These are phyloP conservation scores for Fratercula arctica DNA, from an alignment of 2,797 vertebrate species.

Conservation along the genomic window DNA sequence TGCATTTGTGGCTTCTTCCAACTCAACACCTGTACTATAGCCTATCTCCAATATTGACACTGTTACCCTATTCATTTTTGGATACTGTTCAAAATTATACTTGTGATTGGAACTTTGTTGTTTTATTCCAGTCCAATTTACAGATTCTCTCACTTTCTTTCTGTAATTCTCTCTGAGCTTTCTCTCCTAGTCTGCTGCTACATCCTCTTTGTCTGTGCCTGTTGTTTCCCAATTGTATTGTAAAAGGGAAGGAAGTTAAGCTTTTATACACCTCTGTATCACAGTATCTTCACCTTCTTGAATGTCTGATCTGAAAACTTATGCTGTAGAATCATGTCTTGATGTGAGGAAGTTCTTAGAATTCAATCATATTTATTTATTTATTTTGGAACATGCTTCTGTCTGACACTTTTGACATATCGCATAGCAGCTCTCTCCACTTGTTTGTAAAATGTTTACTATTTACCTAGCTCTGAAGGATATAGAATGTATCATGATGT, in stretches of 20 bases:
- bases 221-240: background rate
- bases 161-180: background rate
- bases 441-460: background rate
- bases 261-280: background rate
- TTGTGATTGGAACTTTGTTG: background rate
- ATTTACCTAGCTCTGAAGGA: background rate
- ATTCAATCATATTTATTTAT: background rate
- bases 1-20: background rate
- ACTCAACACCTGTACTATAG: background rate
- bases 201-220: background rate
- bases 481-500: background rate
- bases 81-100: background rate
- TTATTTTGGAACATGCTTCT: background rate
- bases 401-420: background rate
- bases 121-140: background rate
- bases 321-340: background rate
- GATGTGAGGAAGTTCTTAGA: background rate
- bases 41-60: background rate
- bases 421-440: background rate
- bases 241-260: background rate
- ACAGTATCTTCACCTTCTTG: background rate
- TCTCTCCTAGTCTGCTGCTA: background rate
- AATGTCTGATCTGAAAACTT: background rate
- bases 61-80: background rate
- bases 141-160: background rate